A percentile compares a stretch with the other conserved stretches of the same genome.
phyloP scores from a whole-genome alignment of 2,113 vertebrate species.

The Micromys minutus region DNA sequence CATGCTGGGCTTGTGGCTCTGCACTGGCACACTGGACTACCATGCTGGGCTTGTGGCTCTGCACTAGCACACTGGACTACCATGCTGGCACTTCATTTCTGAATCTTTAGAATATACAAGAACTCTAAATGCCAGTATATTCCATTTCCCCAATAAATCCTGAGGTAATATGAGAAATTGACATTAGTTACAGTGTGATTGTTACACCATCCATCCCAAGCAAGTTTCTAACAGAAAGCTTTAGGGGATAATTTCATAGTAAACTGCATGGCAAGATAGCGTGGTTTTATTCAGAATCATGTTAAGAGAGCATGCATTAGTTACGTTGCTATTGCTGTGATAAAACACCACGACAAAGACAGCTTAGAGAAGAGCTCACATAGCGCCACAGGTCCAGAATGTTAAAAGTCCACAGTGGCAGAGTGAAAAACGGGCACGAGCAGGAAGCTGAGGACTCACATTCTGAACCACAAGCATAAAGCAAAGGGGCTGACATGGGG shows the following conservation, averaged over 20 bases:
- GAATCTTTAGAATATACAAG: slow-evolving; percentile 10
- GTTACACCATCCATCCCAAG: not conserved
- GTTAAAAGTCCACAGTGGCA: not conserved
- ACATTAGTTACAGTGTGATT: not conserved
- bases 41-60: too few species aligned
- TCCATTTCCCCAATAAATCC: slow-evolving; percentile 30
- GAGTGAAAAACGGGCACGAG: not conserved
- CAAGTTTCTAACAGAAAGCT: not conserved
- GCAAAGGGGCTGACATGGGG: not conserved
- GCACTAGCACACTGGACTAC: too few species aligned
- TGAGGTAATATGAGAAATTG: not conserved
- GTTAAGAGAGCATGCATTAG: not conserved
- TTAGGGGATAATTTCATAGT: slow-evolving; percentile 23
- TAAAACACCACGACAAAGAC: not conserved
- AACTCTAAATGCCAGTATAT: not conserved
- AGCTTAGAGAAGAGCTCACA: not conserved
- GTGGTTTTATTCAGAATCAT: slow-evolving; percentile 24
- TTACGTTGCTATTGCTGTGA: not conserved
- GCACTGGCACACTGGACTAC: too few species aligned
- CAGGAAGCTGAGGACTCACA: not conserved
- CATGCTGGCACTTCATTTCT: not conserved
- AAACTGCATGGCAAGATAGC: not conserved
- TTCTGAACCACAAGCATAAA: not conserved
- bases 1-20: too few species aligned
- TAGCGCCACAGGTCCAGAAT: not conserved